A percentile compares a stretch with the other conserved stretches of the same genome.
Conservation (phyloP, 2,113 vertebrate genomes). For the Rhinogobius similis region DNA sequence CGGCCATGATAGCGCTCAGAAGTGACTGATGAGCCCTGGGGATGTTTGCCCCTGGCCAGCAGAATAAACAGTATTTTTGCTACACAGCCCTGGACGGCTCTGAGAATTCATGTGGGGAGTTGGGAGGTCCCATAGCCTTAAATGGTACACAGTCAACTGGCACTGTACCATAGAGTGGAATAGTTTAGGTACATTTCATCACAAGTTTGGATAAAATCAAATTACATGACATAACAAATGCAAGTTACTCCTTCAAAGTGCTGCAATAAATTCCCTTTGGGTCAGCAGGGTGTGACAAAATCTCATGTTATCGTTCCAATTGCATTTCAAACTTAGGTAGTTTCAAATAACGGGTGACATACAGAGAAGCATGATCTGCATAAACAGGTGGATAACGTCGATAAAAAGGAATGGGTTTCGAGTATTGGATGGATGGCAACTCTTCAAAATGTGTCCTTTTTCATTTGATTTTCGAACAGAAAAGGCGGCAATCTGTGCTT, state of each 20-base stretch:
- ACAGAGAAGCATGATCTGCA: too few species aligned
- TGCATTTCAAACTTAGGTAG: conserved; percentile 29
- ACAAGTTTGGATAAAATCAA: neutral
- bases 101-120: conserved; percentile 46
- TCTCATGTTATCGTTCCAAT: conserved; percentile 6
- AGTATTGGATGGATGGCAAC: neutral
- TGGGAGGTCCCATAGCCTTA: conserved; percentile 48
- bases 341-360: conserved; percentile 33
- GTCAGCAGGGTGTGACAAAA: too few species aligned
- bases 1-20: conserved; percentile 53
- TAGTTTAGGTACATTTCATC: too few species aligned
- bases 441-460: neutral
- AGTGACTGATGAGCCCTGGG: conserved; percentile 56
- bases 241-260: too few species aligned
- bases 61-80: conserved; percentile 37
- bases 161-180: conserved; percentile 26
- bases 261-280: too few species aligned
- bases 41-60: conserved; percentile 48
- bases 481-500: conserved; percentile 16
- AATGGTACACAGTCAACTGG: conserved; percentile 50
- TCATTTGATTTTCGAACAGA: neutral
- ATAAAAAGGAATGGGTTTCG: conserved; percentile 7
- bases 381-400: too few species aligned
- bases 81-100: conserved; percentile 15
- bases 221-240: too few species aligned